Conservation (phyloP, 2,888 invertebrate species). For the Eumacrocentrus americanus region DNA sequence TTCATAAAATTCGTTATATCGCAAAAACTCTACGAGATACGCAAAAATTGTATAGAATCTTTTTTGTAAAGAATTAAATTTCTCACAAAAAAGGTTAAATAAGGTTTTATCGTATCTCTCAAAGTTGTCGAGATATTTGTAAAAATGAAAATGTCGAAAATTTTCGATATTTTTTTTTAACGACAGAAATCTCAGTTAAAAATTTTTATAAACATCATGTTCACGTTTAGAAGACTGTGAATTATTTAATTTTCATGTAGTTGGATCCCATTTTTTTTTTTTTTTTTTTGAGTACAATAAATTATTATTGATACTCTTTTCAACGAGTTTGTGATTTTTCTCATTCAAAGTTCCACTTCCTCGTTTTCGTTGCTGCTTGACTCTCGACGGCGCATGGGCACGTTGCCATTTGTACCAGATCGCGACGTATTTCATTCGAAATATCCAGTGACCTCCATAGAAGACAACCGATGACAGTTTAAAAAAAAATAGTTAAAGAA, state of each 20-base stretch:
- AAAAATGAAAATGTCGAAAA: no score
- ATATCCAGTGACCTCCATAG: slow-evolving; percentile 43
- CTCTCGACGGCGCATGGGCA: slow-evolving; percentile 40
- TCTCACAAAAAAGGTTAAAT: no score
- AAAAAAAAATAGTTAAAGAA: slow-evolving; percentile 1
- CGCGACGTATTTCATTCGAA: slow-evolving; percentile 58
- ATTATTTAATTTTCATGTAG: neutral
- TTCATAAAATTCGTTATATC: no score
- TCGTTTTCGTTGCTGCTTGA: neutral
- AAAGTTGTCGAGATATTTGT: no score
- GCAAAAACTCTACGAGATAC: no score
- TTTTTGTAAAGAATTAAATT: no score
- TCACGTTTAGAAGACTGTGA: neutral
- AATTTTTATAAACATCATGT: no score
- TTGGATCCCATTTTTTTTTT: neutral
- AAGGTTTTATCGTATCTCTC: no score
- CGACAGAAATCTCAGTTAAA: no score
- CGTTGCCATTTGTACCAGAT: slow-evolving; percentile 58
- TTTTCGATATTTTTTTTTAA: no score
- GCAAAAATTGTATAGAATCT: no score
- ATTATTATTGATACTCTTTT: neutral
- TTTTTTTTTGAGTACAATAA: no score
- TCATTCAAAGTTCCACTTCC: neutral
- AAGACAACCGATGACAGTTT: slow-evolving; percentile 15
- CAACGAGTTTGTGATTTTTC: neutral